Base-by-base conservation (phyloP, 2,888 invertebrate species). In the Hipparchia sbordonii region DNA sequence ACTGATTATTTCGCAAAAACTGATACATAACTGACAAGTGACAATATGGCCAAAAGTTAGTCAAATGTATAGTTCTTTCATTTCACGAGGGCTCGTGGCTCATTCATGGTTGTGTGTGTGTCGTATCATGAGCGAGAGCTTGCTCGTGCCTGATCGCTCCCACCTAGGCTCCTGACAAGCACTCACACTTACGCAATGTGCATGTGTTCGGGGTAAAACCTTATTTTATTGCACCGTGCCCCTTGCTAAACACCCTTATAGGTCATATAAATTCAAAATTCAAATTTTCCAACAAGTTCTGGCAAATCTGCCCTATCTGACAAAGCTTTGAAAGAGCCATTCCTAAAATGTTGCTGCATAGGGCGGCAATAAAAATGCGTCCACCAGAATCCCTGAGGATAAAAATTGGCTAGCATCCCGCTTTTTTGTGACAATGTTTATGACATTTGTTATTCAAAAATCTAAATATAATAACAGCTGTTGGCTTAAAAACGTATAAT, bases 271-370 rank as follows among this genome's bases (percentile, higher is more conserved):
- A 23, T 57, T 57, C 13, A 7, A 57, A 57, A 56, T 56, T n/a
- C 6, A 60, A 60, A 39, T 45, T 60, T 46, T 62, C 48, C 48
- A 61, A 48, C 48, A 8, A 62, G 48, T 3, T 48, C 7, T 9
- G 13, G 8, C 62, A 48, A 13, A 62, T 13, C 48, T 48, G 62
- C 13, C 48, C 23, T 23, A 23, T 23, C 23, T 23, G 23, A 23
- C 23, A 48, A 0, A 13, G 13, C 70, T 78, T 78, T 74, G 73
- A 77, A 75, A 77, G 77, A 75, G 68, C 74, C 77, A 71, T 72
- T 73, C 73, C 77, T 77, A 76, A 79, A 78, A 75, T 77, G 74
- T 78, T 71, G 72, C 77, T 77, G 74, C 75, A 72, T 70, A 75
- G 73, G 72, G 59, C 65, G 48, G 72, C 73, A 74, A 74, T 77